Evolutionary conservation across 2,113 vertebrate genomes (phyloP).

Genomic region (Cebidichthys violaceus): DNA sequence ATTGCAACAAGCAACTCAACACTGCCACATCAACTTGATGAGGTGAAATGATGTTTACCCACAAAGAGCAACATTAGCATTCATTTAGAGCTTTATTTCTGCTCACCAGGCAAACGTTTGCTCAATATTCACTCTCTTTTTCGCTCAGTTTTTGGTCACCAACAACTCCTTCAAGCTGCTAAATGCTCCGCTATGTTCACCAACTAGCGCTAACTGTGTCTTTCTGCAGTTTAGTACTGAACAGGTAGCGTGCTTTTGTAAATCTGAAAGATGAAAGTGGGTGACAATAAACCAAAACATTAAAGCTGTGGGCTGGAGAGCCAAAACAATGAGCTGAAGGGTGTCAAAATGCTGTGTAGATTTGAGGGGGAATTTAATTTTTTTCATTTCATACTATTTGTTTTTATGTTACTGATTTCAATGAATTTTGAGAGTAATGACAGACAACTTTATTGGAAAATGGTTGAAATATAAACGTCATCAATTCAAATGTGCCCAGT

Average conservation of each 20-base stretch:
- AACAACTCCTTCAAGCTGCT: not conserved
- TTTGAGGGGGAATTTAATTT: not conserved
- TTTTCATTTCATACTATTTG: constrained; percentile 1
- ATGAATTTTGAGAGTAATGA: constrained; percentile 36
- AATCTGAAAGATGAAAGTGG: not conserved
- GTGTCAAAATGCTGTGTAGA: not conserved
- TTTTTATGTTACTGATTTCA: constrained; percentile 34
- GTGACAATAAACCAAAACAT: no score
- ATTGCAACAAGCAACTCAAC: no score
- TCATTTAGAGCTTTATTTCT: not conserved
- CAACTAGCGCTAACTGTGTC: not conserved
- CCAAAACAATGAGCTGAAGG: constrained; percentile 24
- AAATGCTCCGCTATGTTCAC: not conserved
- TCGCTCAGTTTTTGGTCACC: constrained; percentile 6
- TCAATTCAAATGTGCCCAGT: constrained; percentile 31
- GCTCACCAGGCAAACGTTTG: not conserved
- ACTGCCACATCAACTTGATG: no score
- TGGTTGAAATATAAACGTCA: constrained; percentile 27
- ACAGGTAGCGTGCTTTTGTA: not conserved
- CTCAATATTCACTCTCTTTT: not conserved
- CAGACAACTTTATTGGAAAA: constrained; percentile 28
- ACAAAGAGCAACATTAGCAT: not conserved
- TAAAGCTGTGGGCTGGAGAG: constrained; percentile 4
- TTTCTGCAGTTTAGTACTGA: no score
- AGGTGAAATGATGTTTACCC: not conserved